phyloP scores from a whole-genome alignment of 1,140 invertebrate genomes.

The Paraescarpia echinospica region DNA sequence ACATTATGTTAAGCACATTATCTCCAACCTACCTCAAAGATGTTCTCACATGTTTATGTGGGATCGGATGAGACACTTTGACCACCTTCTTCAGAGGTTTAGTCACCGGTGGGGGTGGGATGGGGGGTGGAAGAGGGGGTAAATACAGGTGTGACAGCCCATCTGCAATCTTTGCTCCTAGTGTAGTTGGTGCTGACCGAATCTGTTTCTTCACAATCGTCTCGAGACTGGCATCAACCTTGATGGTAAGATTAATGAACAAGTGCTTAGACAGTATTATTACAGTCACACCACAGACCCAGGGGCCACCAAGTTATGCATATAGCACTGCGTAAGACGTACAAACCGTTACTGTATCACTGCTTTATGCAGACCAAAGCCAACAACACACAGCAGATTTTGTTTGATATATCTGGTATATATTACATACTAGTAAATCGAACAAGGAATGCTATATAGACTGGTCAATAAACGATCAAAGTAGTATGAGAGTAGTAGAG shows the following conservation, averaged over 20 bases:
- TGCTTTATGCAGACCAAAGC: no score
- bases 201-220: slow-evolving; percentile 37
- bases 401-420: no score
- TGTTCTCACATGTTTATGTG: slow-evolving; percentile 41
- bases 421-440: no score
- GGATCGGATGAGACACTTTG: slow-evolving; percentile 1
- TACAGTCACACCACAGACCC: not conserved
- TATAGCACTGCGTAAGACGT: not conserved
- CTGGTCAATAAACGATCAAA: no score
- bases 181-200: slow-evolving; percentile 28
- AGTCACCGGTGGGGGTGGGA: slow-evolving; percentile 22
- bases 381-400: no score
- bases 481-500: no score
- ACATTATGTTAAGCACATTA: no score
- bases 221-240: slow-evolving; percentile 49
- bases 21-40: slow-evolving; percentile 8
- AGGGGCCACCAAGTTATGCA: not conserved
- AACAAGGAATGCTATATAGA: no score
- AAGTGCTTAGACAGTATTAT: not conserved
- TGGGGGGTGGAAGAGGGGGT: slow-evolving; percentile 48
- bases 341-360: not conserved
- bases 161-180: slow-evolving; percentile 45
- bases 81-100: not conserved
- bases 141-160: slow-evolving; percentile 48
- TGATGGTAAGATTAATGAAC: not conserved